A percentile compares a stretch with the other conserved stretches of the same genome.
Conservation (phyloP, 2,797 vertebrate genomes). For the Sebastes matsubarae region DNA sequence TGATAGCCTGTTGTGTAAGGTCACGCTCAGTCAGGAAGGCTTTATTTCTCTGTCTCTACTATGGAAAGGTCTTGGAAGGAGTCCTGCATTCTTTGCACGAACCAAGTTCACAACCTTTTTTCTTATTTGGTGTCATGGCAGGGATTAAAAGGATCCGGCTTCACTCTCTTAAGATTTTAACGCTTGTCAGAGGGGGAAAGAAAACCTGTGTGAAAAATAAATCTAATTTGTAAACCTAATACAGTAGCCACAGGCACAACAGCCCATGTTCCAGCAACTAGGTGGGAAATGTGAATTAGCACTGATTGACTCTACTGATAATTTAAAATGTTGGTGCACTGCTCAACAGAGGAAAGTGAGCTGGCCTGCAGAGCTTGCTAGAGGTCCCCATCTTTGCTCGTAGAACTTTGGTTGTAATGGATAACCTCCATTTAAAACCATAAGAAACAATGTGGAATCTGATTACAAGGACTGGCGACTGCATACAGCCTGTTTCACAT, state of each 20-base stretch:
- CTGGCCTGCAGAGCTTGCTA: not conserved
- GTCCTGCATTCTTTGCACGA: not conserved
- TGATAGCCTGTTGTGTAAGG: not conserved
- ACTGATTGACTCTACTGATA: not conserved
- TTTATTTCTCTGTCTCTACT: not conserved
- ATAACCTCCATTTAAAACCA: not conserved
- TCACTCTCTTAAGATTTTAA: not conserved
- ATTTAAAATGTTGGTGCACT: not conserved
- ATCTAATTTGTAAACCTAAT: not conserved
- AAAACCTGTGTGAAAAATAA: not conserved
- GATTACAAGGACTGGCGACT: not conserved
- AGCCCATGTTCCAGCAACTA: not conserved
- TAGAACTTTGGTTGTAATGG: not conserved
- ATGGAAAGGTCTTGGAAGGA: not conserved
- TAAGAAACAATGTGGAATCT: not conserved
- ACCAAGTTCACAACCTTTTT: not conserved
- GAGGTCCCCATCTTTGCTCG: not conserved
- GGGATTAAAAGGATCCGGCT: not conserved
- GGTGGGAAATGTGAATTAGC: not conserved
- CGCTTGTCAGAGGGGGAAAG: not conserved
- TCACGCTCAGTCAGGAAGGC: not conserved
- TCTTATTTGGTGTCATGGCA: not conserved
- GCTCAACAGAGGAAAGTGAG: not conserved
- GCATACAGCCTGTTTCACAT: not conserved
- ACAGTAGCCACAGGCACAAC: not conserved